A percentile compares a stretch with the other conserved stretches of the same genome.
Conservation (phyloP, 2,113 vertebrate species). For the Hypanus sabinus region DNA sequence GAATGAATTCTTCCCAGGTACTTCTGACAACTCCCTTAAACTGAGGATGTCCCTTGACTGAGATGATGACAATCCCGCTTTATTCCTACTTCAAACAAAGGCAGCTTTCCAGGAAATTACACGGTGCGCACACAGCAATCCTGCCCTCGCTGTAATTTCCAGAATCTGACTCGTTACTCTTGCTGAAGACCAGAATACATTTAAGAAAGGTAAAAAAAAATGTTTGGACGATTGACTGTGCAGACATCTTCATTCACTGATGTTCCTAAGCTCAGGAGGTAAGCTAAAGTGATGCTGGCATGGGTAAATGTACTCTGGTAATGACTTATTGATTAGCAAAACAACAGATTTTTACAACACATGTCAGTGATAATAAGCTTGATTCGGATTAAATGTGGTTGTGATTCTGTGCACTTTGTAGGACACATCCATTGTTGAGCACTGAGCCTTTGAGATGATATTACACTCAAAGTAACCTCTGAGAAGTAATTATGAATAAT, state of each 20-base stretch:
- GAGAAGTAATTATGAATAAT: slow-evolving; percentile 34
- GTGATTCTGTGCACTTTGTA: background rate
- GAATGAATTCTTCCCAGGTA: background rate
- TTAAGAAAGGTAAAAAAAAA: background rate
- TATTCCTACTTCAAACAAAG: background rate
- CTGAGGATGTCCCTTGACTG: background rate
- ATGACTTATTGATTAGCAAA: background rate
- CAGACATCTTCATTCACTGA: background rate
- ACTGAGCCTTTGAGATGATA: slow-evolving; percentile 1
- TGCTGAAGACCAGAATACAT: background rate
- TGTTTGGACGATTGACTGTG: background rate
- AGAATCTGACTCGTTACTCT: background rate
- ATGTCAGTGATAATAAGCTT: too few species aligned
- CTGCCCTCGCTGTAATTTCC: background rate
- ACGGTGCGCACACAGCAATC: background rate
- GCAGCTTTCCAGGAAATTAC: background rate
- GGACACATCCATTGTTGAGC: background rate
- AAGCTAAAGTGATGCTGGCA: background rate
- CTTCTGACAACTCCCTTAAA: background rate
- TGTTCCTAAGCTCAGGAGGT: background rate
- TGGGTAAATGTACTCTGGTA: background rate
- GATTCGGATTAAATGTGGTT: too few species aligned
- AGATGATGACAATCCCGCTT: background rate
- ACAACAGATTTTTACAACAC: too few species aligned
- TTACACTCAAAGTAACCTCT: slow-evolving; percentile 2